A percentile compares a stretch with the other conserved stretches of the same genome.
These are phyloP conservation scores for Cottoperca gobio DNA, from an alignment of 2,797 vertebrate species.

Conservation along the genomic window DNA sequence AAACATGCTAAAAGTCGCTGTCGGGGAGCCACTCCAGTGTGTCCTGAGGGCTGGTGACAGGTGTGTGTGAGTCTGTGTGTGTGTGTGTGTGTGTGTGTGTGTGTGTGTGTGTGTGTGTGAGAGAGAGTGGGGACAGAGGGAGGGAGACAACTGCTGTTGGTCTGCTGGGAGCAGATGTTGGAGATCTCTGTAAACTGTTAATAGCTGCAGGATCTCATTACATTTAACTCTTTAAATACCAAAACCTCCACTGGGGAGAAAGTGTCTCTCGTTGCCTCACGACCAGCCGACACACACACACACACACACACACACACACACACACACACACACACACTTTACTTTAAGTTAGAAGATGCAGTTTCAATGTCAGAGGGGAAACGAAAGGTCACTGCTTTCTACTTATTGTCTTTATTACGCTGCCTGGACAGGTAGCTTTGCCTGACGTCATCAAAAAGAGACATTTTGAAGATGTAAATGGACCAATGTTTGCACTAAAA, in stretches of 20 bases:
- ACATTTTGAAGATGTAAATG: not conserved
- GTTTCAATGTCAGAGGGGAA: not conserved
- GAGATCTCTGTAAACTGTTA: conserved; percentile 84
- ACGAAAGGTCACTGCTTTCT: not conserved
- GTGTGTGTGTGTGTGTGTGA: conserved; percentile 2
- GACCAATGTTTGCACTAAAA: not conserved
- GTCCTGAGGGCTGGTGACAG: conserved; percentile 74
- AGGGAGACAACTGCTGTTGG: conserved; percentile 78
- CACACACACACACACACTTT: conserved; percentile 13
- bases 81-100: conserved; percentile 28
- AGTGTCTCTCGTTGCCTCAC: conserved; percentile 8
- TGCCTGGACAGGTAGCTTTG: not conserved
- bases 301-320: too few relatives aligned
- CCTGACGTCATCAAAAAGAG: too few relatives aligned
- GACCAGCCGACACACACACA: too few relatives aligned
- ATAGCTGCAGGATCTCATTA: conserved; percentile 83
- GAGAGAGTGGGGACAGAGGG: conserved; percentile 68
- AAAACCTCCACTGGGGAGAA: conserved; percentile 27
- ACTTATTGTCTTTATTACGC: not conserved
- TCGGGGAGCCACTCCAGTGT: conserved; percentile 26
- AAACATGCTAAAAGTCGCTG: conserved; percentile 46
- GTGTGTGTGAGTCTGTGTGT: conserved; percentile 23
- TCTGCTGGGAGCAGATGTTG: conserved; percentile 85
- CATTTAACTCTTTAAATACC: conserved; percentile 80
- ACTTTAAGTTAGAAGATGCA: not conserved